A percentile compares a stretch with the other conserved stretches of the same genome.
These are phyloP conservation scores for Lamproptera curius DNA, from an alignment of 2,888 invertebrate species.

Conservation along the genomic window DNA sequence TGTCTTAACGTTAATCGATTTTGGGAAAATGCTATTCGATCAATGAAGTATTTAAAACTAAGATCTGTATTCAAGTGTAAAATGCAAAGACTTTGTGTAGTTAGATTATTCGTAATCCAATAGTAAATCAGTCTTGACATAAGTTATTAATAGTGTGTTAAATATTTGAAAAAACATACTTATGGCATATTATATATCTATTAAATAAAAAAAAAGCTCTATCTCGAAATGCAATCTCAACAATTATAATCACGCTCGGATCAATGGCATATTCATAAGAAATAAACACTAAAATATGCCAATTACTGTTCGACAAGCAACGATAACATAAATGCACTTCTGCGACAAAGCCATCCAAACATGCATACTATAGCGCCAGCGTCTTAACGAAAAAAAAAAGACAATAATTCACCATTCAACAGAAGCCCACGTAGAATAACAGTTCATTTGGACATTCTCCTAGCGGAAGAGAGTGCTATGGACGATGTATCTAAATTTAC, in stretches of 20 bases:
- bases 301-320: conserved; percentile 5
- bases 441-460: conserved; percentile 4
- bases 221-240: not conserved
- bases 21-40: too few relatives aligned
- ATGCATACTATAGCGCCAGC: conserved; percentile 22
- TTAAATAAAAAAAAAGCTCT: not conserved
- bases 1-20: too few relatives aligned
- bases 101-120: not conserved
- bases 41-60: too few relatives aligned
- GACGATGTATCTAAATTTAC: conserved; percentile 3
- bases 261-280: not conserved
- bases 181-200: not conserved
- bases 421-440: not conserved
- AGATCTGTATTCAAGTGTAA: too few relatives aligned
- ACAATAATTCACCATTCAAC: conserved; percentile 10
- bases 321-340: not conserved
- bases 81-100: too few relatives aligned
- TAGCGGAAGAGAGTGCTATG: conserved; percentile 13
- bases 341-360: conserved; percentile 26
- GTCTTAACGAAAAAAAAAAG: conserved; percentile 6
- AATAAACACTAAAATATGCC: conserved; percentile 1
- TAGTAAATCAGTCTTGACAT: not conserved
- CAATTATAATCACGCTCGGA: not conserved
- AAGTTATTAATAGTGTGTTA: not conserved
- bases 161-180: not conserved